Conservation (phyloP, 2,797 vertebrate species). For the Cossypha heuglini region DNA sequence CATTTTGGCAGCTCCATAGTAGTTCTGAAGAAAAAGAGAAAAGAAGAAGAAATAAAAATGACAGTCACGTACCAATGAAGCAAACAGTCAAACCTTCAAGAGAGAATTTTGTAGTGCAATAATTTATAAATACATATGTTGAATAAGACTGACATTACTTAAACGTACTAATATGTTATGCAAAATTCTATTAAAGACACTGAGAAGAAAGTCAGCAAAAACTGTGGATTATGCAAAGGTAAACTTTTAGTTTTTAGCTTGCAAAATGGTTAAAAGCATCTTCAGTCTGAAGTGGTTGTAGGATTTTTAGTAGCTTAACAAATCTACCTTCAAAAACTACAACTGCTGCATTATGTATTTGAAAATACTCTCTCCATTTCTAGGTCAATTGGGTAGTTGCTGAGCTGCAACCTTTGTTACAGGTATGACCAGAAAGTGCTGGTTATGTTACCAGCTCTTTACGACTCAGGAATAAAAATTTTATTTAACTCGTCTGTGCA, state of each 20-base stretch:
- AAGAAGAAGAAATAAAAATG: neutral
- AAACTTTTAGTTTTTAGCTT: neutral
- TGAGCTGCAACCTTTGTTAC: neutral
- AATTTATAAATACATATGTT: neutral
- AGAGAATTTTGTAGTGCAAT: neutral
- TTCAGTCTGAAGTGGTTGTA: neutral
- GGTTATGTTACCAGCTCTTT: neutral
- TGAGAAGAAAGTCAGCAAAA: neutral
- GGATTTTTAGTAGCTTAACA: neutral
- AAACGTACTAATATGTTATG: neutral
- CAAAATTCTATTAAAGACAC: neutral
- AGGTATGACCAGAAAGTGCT: neutral
- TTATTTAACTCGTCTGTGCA: neutral
- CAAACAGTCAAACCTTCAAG: neutral
- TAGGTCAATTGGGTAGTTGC: neutral
- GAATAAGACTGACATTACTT: neutral
- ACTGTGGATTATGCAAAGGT: neutral
- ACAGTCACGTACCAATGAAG: neutral
- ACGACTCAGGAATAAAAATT: neutral
- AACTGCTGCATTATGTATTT: neutral
- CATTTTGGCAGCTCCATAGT: constrained; percentile 87
- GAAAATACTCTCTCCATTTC: neutral
- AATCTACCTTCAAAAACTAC: neutral
- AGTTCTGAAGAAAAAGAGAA: constrained; percentile 71
- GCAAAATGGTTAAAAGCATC: neutral